Percentiles rank a stretch among this genome's conserved stretches.
These are phyloP conservation scores for Allacma fusca DNA, from an alignment of 2,888 invertebrate species.

Conservation along the genomic window DNA sequence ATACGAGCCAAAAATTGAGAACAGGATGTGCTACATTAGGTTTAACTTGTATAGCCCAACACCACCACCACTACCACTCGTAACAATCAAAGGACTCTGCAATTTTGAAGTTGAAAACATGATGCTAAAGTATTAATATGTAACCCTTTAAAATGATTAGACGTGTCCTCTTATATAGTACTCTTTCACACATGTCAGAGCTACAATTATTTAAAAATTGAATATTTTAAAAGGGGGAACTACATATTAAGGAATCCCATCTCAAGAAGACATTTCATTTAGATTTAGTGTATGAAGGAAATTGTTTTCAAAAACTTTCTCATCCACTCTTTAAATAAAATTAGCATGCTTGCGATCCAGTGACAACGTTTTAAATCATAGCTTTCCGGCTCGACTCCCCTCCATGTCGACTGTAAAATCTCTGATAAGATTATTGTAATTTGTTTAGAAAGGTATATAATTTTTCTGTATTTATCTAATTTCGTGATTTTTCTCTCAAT, in stretches of 20 bases:
- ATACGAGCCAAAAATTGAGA: constrained; percentile 31
- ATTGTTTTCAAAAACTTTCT: neutral
- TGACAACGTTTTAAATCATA: constrained; percentile 1
- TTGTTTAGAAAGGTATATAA: too few relatives aligned
- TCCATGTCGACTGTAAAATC: neutral
- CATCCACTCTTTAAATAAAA: constrained; percentile 2
- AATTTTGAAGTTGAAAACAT: neutral
- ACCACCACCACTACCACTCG: too few relatives aligned
- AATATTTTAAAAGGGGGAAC: neutral
- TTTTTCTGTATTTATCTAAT: too few relatives aligned
- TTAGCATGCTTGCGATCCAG: neutral
- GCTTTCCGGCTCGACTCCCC: neutral
- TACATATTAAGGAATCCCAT: neutral
- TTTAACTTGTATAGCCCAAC: neutral
- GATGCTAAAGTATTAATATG: constrained; percentile 16
- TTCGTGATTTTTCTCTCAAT: too few relatives aligned
- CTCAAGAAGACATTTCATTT: neutral
- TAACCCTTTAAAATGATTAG: neutral
- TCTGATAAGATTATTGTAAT: too few relatives aligned
- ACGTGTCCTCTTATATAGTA: constrained; percentile 17
- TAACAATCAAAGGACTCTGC: neutral
- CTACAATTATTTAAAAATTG: neutral
- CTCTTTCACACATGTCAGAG: neutral
- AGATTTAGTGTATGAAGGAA: neutral
- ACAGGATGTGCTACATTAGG: constrained; percentile 43